Evolutionary conservation across 2,113 vertebrate genomes (phyloP).

Genomic region (Eulacestoma nigropectus): DNA sequence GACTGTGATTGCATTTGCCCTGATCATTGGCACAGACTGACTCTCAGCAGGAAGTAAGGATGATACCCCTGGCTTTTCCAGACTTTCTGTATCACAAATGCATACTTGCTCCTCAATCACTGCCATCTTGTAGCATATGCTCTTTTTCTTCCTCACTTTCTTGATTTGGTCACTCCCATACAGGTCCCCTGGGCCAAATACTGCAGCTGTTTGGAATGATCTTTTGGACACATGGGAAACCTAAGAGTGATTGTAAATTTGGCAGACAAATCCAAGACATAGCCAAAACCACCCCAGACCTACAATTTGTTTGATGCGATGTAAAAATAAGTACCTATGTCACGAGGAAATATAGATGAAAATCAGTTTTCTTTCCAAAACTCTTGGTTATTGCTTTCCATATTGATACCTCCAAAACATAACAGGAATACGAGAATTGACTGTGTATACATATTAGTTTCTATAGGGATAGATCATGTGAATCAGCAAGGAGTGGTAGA

Average conservation of each 20-base stretch:
- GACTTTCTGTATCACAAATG: not conserved
- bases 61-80: not conserved
- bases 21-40: not conserved
- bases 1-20: not conserved
- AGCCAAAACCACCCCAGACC: not conserved
- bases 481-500: not conserved
- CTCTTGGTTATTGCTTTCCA: not conserved
- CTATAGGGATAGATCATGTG: not conserved
- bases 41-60: not conserved
- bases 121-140: not conserved
- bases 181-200: not conserved
- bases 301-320: not conserved
- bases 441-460: not conserved
- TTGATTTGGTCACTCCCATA: not conserved
- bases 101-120: not conserved
- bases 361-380: not conserved
- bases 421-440: not conserved
- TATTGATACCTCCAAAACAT: not conserved
- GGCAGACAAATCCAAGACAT: not conserved
- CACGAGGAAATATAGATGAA: not conserved
- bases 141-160: not conserved
- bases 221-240: not conserved
- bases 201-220: not conserved
- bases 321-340: not conserved
- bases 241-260: not conserved